Conservation (phyloP, 2,797 vertebrate species). For the Sitta carolinensis region DNA sequence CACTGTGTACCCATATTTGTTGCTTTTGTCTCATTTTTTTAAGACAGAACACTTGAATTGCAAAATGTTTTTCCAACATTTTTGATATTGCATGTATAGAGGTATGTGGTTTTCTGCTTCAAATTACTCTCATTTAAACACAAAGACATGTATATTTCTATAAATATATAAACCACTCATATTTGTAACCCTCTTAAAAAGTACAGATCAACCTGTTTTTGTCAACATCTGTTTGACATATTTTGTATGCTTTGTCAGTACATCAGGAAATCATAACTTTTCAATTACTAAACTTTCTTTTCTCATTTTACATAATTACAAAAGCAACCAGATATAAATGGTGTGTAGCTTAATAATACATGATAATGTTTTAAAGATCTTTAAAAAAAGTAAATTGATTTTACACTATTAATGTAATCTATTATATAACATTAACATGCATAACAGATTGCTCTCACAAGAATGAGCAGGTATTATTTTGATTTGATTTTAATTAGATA, state of each 20-base stretch:
- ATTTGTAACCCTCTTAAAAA: neutral
- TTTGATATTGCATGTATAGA: neutral
- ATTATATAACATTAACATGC: slow-evolving; percentile 67
- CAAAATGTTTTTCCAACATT: neutral
- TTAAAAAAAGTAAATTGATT: slow-evolving; percentile 55
- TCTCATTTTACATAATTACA: slow-evolving; percentile 56
- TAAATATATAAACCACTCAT: neutral
- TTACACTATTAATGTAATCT: slow-evolving; percentile 41
- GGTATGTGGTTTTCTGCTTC: neutral
- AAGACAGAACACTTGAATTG: neutral
- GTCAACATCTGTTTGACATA: neutral
- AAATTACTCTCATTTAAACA: neutral
- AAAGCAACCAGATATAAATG: slow-evolving; percentile 55
- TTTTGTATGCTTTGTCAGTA: slow-evolving; percentile 37
- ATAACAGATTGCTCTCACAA: slow-evolving; percentile 62
- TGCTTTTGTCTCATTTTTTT: neutral
- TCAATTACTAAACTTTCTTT: slow-evolving; percentile 12
- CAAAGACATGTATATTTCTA: neutral
- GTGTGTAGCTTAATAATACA: slow-evolving; percentile 43
- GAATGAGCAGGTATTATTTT: slow-evolving; percentile 52
- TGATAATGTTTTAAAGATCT: slow-evolving; percentile 51
- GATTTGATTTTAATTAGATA: slow-evolving; percentile 74
- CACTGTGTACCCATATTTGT: neutral
- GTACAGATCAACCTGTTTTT: neutral
- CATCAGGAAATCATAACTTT: slow-evolving; percentile 25